Evolutionary conservation across 2,113 vertebrate species (phyloP).

Genomic region (Oncorhynchus tshawytscha): DNA sequence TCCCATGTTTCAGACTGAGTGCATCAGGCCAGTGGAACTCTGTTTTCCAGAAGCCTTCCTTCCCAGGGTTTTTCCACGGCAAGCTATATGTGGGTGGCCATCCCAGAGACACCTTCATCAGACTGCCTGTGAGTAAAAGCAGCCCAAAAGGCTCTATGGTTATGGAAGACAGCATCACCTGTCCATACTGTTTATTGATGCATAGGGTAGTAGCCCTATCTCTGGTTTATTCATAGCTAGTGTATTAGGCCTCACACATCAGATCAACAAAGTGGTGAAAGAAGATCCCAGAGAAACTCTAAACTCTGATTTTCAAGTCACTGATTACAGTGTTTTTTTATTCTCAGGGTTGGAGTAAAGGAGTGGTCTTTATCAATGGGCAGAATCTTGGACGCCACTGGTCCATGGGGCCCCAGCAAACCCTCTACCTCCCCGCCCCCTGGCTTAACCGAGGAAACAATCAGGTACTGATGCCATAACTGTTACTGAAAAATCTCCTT

Average conservation of each 20-base stretch:
- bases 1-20: slow-evolving; percentile 60
- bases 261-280: neutral
- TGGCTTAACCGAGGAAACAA: slow-evolving; percentile 85
- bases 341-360: slow-evolving; percentile 87
- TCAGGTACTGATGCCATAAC: slow-evolving; percentile 67
- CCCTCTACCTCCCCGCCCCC: slow-evolving; percentile 84
- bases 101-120: slow-evolving; percentile 81
- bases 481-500: neutral
- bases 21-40: slow-evolving; percentile 65
- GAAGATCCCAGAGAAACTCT: neutral
- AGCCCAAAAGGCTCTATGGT: neutral
- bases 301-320: neutral
- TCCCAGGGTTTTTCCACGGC: slow-evolving; percentile 80
- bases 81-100: slow-evolving; percentile 66
- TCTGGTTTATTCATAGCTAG: neutral
- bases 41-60: slow-evolving; percentile 60
- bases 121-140: slow-evolving; percentile 74
- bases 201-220: neutral
- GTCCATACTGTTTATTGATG: neutral
- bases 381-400: too few relatives aligned
- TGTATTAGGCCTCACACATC: neutral
- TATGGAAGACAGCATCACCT: slow-evolving; percentile 1
- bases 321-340: neutral
- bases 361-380: slow-evolving; percentile 82
- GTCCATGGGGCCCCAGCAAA: slow-evolving; percentile 22